A percentile compares a stretch with the other conserved stretches of the same genome.
phyloP scores from a whole-genome alignment of 1,140 invertebrate genomes.

The Calosoma granatense region DNA sequence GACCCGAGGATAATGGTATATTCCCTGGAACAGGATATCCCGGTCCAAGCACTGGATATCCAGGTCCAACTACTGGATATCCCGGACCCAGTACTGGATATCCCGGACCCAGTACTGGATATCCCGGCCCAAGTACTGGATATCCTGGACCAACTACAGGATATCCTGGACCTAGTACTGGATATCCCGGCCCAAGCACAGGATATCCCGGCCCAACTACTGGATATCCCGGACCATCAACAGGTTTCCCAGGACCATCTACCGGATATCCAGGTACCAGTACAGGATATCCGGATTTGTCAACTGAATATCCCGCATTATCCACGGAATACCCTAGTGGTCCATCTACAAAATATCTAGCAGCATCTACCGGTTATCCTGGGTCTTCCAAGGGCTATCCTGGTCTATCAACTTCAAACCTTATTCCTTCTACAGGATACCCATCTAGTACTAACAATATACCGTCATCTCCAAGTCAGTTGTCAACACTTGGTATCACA shows the following conservation, averaged over 20 bases:
- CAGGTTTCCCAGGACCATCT: constrained; percentile 12
- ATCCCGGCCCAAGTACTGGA: constrained; percentile 18
- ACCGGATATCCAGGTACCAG: constrained; percentile 13
- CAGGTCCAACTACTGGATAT: constrained; percentile 15
- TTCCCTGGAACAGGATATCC: constrained; percentile 25
- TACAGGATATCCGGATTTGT: constrained; percentile 15
- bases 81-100: constrained; percentile 15
- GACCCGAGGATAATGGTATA: not conserved
- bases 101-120: constrained; percentile 14
- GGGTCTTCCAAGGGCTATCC: no score
- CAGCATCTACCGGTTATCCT: no score
- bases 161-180: constrained; percentile 20
- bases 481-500: no score
- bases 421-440: no score
- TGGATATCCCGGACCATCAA: constrained; percentile 15
- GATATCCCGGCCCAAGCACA: constrained; percentile 14
- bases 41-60: constrained; percentile 18
- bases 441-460: no score
- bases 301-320: no score
- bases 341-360: no score
- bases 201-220: constrained; percentile 13
- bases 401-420: no score
- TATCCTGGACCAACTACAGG: constrained; percentile 13
- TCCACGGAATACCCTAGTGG: no score
- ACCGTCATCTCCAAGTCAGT: no score